Conservation (phyloP, 2,797 vertebrate genomes). For the Chromis chromis region DNA sequence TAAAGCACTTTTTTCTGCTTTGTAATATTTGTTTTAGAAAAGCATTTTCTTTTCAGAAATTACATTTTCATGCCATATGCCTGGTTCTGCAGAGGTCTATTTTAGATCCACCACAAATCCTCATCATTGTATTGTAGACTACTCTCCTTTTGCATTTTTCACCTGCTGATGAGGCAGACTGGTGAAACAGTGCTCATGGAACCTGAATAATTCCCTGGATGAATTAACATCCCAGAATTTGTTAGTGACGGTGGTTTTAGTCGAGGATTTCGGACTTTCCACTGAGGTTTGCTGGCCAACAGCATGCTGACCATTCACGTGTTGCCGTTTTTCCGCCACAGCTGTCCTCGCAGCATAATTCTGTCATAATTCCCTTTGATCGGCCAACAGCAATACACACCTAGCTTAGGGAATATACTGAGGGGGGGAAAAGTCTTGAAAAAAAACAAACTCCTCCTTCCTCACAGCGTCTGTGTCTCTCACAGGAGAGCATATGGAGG, state of each 20-base stretch:
- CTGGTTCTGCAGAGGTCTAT: constrained; percentile 9
- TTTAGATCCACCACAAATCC: constrained; percentile 5
- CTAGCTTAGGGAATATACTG: constrained; percentile 22
- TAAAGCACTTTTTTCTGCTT: constrained; percentile 33
- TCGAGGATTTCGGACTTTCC: constrained; percentile 26
- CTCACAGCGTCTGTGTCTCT: constrained; percentile 17
- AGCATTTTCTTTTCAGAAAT: too few species aligned
- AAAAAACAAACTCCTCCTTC: background rate
- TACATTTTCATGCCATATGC: constrained; percentile 18
- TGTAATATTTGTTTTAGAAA: constrained; percentile 5
- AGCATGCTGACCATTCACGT: constrained; percentile 22
- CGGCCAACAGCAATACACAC: constrained; percentile 34
- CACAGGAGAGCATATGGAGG: constrained; percentile 36
- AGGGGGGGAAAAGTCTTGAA: background rate
- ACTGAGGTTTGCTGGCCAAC: constrained; percentile 1
- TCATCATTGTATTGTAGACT: background rate
- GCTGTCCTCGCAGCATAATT: constrained; percentile 34
- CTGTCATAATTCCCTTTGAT: constrained; percentile 58
- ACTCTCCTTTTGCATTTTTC: background rate
- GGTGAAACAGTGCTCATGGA: constrained; percentile 1
- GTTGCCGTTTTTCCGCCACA: background rate
- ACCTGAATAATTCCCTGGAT: background rate
- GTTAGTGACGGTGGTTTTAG: background rate
- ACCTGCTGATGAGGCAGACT: background rate
- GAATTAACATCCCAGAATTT: constrained; percentile 13